These are phyloP conservation scores for Thysanoteuthis rhombus DNA, from an alignment of 2,888 invertebrate genomes.

Conservation along the genomic window DNA sequence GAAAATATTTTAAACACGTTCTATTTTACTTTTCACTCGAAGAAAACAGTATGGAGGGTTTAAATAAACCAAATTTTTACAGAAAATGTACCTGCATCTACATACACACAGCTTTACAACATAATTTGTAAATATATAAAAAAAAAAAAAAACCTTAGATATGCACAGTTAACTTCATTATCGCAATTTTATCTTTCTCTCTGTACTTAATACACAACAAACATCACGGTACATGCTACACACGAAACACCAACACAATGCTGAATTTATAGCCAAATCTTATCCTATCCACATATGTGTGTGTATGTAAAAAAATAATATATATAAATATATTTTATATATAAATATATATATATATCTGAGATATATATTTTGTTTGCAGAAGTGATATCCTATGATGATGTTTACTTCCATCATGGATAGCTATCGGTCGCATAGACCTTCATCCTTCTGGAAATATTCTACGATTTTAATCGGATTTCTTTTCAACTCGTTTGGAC, in stretches of 20 bases:
- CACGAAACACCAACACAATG: background rate
- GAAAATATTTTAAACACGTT: background rate
- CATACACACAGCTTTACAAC: background rate
- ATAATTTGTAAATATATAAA: background rate
- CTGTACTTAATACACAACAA: background rate
- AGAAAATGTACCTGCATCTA: background rate
- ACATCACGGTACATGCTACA: background rate
- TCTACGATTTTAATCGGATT: constrained; percentile 21
- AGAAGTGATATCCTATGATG: background rate
- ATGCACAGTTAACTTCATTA: background rate
- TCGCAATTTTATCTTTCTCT: background rate
- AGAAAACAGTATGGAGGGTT: background rate
- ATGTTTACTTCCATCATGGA: background rate
- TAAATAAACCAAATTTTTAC: background rate
- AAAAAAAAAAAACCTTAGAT: no score
- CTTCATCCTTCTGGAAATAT: constrained; percentile 14
- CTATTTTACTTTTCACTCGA: background rate
- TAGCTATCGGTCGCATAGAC: background rate
- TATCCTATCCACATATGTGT: background rate
- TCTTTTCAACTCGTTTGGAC: background rate
- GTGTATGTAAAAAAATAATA: background rate
- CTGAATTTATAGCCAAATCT: background rate
- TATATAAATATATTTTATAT: background rate
- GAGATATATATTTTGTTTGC: background rate
- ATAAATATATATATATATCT: background rate